Evolutionary conservation across 2,113 vertebrate species (phyloP).

Genomic region (Dromaius novaehollandiae): DNA sequence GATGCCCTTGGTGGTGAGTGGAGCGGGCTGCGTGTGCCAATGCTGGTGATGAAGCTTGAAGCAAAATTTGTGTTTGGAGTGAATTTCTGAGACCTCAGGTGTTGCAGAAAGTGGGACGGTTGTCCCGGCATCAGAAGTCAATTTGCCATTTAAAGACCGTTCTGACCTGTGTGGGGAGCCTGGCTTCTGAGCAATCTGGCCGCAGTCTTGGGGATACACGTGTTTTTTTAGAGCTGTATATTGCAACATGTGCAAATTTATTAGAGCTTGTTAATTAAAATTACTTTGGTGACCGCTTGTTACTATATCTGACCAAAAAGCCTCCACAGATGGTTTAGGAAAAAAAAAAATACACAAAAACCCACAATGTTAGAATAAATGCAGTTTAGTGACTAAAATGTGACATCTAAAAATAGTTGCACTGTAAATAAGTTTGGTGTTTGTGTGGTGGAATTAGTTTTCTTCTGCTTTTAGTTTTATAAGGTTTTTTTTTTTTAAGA

Average conservation of each 20-base stretch:
- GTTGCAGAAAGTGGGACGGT: too few relatives aligned
- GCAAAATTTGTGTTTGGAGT: too few relatives aligned
- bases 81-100: accelerated
- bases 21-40: not conserved
- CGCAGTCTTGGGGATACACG: accelerated
- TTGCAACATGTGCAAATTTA: conserved; percentile 55
- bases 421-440: not conserved
- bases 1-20: not conserved
- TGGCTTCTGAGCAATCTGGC: not conserved
- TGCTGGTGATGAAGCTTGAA: not conserved
- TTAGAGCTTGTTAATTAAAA: conserved; percentile 69
- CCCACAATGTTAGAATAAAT: not conserved
- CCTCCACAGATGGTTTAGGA: not conserved
- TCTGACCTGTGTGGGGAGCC: not conserved
- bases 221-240: conserved; percentile 35
- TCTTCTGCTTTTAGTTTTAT: conserved; percentile 6
- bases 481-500: conserved; percentile 10
- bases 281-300: conserved; percentile 15
- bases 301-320: conserved; percentile 45
- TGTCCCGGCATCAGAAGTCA: accelerated
- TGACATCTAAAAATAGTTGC: conserved; percentile 24
- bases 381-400: conserved; percentile 40
- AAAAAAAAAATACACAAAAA: conserved; percentile 20
- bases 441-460: not conserved
- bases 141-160: not conserved